Conservation (phyloP, 2,797 vertebrate genomes). For the Alcedo atthis region DNA sequence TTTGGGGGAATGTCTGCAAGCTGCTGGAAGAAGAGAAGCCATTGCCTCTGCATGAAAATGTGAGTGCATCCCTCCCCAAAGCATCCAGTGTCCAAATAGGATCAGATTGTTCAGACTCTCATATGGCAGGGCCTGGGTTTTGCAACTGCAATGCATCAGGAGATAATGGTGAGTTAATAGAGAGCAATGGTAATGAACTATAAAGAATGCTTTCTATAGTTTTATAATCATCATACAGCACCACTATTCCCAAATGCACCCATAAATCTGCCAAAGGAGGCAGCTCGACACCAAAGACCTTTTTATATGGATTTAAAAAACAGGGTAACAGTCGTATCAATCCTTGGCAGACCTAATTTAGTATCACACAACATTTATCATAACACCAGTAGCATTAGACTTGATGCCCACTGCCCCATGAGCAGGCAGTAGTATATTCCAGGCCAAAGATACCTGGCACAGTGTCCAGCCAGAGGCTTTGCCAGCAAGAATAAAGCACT, state of each 20-base stretch:
- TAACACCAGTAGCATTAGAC: conserved; percentile 19
- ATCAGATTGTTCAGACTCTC: neutral
- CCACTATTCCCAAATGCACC: conserved; percentile 45
- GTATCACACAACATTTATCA: conserved; percentile 41
- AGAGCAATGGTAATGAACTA: conserved; percentile 61
- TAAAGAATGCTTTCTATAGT: conserved; percentile 56
- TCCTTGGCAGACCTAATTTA: conserved; percentile 52
- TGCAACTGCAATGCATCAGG: conserved; percentile 36
- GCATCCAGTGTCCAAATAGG: neutral
- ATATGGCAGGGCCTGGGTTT: neutral
- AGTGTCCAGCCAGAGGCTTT: neutral
- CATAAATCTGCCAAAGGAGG: conserved; percentile 60
- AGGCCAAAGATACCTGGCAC: neutral
- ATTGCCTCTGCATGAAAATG: neutral
- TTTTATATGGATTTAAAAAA: conserved; percentile 50
- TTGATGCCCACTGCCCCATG: neutral
- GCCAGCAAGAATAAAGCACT: neutral
- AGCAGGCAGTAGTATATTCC: neutral
- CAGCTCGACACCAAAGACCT: conserved; percentile 26
- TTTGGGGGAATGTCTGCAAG: neutral
- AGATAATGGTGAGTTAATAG: conserved; percentile 47
- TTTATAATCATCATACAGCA: conserved; percentile 56
- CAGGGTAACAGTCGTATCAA: conserved; percentile 33
- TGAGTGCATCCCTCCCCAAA: neutral
- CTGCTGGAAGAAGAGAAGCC: neutral